Conservation (phyloP, 2,888 invertebrate genomes). For the Chesias legatella region DNA sequence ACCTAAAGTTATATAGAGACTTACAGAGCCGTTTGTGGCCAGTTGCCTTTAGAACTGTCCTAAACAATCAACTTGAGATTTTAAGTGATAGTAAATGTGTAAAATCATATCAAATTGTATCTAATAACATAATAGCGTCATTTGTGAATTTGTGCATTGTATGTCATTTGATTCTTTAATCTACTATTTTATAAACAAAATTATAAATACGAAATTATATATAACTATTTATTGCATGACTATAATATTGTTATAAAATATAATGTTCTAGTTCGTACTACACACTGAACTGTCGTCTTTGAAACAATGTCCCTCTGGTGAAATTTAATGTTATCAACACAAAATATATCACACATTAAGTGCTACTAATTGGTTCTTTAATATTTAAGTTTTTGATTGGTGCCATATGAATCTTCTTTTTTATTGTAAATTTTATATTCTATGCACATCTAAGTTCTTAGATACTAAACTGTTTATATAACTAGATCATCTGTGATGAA, state of each 20-base stretch:
- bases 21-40: constrained; percentile 14
- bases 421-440: constrained; percentile 22
- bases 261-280: constrained; percentile 17
- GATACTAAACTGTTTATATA: background rate
- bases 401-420: constrained; percentile 48
- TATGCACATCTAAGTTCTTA: constrained; percentile 22
- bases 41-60: constrained; percentile 20
- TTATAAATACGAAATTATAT: constrained; percentile 22
- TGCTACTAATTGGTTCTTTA: constrained; percentile 20
- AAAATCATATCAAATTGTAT: constrained; percentile 55
- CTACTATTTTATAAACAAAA: constrained; percentile 23
- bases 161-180: constrained; percentile 32
- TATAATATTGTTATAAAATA: constrained; percentile 18
- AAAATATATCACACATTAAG: constrained; percentile 17
- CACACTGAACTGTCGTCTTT: constrained; percentile 20
- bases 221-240: constrained; percentile 9
- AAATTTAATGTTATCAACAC: constrained; percentile 16
- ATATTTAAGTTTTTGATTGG: constrained; percentile 43
- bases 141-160: constrained; percentile 34
- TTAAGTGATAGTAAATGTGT: constrained; percentile 28
- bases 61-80: constrained; percentile 20
- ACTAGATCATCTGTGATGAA: too few species aligned
- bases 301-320: constrained; percentile 35
- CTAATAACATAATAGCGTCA: constrained; percentile 34
- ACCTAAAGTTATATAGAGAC: constrained; percentile 7